phyloP scores from a whole-genome alignment of 2,113 vertebrate genomes.

The Microtus pennsylvanicus region DNA sequence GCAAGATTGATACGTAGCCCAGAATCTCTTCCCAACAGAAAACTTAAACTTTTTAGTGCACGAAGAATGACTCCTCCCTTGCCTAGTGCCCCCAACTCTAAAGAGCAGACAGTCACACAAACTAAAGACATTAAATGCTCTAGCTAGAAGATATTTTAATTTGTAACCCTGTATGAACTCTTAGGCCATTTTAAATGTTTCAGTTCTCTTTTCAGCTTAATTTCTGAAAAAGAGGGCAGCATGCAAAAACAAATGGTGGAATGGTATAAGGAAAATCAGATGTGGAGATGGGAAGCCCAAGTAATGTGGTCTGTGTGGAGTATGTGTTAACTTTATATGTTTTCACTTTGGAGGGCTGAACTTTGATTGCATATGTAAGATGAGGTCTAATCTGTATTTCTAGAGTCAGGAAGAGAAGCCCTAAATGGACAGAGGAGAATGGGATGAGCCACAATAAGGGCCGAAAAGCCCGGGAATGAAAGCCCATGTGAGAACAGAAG shows the following conservation, averaged over 20 bases:
- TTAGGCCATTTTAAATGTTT: not conserved
- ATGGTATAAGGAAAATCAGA: not conserved
- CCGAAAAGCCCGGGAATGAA: not conserved
- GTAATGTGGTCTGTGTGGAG: not conserved
- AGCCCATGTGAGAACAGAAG: not conserved
- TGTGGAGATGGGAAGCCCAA: not conserved
- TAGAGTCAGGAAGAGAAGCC: not conserved
- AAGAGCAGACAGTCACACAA: not conserved
- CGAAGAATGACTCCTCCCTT: not conserved
- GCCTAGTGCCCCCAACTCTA: not conserved
- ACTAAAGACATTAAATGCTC: conserved; percentile 16
- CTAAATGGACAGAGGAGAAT: not conserved
- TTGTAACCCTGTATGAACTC: not conserved
- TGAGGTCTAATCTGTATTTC: not conserved
- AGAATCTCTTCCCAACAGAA: not conserved
- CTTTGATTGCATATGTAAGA: not conserved
- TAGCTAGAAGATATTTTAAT: not conserved
- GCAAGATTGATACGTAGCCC: not conserved
- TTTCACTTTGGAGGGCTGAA: not conserved
- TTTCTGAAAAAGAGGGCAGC: not conserved
- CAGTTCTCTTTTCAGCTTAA: not conserved
- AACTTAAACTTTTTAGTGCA: not conserved
- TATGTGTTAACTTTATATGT: not conserved
- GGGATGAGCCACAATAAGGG: not conserved
- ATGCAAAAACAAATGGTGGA: not conserved